These are phyloP conservation scores for Talpa occidentalis DNA, from an alignment of 2,113 vertebrate species.

Conservation along the genomic window DNA sequence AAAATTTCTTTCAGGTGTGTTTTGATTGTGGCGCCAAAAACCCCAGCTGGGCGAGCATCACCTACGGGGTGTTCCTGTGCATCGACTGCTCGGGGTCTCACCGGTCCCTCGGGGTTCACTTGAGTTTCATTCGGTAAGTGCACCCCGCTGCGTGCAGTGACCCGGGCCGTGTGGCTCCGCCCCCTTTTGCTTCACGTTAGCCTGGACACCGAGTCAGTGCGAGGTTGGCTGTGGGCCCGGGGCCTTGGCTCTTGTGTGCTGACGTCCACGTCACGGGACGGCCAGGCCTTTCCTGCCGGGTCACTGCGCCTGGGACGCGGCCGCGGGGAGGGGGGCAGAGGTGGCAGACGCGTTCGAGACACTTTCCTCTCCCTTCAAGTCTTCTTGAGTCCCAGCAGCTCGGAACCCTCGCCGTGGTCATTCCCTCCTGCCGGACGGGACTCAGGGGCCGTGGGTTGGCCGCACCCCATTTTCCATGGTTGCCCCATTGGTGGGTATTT, in stretches of 20 bases:
- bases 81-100: conserved; percentile 98
- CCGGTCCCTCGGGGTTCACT: conserved; percentile 95
- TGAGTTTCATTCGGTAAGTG: conserved; percentile 95
- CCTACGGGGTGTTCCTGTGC: conserved; percentile 96
- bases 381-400: too few species aligned
- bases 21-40: conserved; percentile 97
- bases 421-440: too few species aligned
- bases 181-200: not conserved
- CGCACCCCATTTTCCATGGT: rapidly evolving
- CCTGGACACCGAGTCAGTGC: not conserved
- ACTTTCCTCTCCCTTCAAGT: too few species aligned
- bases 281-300: rapidly evolving
- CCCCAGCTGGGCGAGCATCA: conserved; percentile 98
- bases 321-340: too few species aligned
- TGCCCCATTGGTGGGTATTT: too few species aligned
- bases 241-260: too few species aligned
- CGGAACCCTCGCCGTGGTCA: too few species aligned
- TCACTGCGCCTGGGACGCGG: not conserved
- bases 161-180: not conserved
- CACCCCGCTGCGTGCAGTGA: rapidly evolving
- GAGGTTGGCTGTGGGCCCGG: not conserved
- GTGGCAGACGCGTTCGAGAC: too few species aligned
- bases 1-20: conserved; percentile 88
- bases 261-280: too few species aligned
- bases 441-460: not conserved